A percentile compares a stretch with the other conserved stretches of the same genome.
phyloP scores from a whole-genome alignment of 2,888 invertebrate species.

The Lasioglossum pauxillum region DNA sequence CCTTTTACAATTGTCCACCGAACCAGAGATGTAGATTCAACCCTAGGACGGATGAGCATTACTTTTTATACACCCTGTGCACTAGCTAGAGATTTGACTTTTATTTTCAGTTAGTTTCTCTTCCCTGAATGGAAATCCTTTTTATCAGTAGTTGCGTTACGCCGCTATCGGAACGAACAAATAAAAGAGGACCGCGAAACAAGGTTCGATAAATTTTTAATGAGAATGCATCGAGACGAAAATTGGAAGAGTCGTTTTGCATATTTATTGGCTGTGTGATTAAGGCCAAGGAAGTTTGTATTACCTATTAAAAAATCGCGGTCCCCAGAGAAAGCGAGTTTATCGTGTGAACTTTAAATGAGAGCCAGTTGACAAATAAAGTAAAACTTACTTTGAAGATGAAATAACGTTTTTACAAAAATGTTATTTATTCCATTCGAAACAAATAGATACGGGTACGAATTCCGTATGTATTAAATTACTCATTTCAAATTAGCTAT shows the following conservation, averaged over 20 bases:
- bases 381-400: neutral
- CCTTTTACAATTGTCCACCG: too few relatives aligned
- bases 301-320: constrained; percentile 37
- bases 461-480: neutral
- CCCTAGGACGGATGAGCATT: too few relatives aligned
- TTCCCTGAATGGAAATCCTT: neutral
- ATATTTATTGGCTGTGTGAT: constrained; percentile 39
- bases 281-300: constrained; percentile 28
- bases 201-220: constrained; percentile 23
- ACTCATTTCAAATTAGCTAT: neutral
- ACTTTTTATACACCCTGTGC: too few relatives aligned
- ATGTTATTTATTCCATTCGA: neutral
- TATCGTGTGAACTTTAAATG: constrained; percentile 30
- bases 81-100: neutral
- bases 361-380: constrained; percentile 27
- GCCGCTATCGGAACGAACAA: neutral
- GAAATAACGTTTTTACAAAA: neutral
- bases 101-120: neutral
- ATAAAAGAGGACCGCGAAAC: neutral
- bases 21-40: too few relatives aligned
- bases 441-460: neutral
- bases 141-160: neutral
- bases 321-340: neutral
- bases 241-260: constrained; percentile 35
- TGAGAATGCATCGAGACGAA: neutral